Percentiles rank a stretch among this genome's conserved stretches.
Conservation (phyloP, 1,140 invertebrate species). For the Drosophila sechellia region DNA sequence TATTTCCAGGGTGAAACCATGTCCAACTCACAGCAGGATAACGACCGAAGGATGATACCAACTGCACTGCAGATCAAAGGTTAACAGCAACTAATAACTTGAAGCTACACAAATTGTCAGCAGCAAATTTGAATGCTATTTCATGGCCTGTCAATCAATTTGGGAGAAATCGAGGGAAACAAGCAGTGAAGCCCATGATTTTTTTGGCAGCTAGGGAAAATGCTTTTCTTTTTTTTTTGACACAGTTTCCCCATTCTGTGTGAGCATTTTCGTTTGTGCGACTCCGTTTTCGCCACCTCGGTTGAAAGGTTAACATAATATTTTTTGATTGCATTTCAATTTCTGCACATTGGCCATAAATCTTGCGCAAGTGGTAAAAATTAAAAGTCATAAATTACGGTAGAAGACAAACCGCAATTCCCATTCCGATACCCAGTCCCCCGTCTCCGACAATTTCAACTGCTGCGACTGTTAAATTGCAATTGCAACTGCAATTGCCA, state of each 20-base stretch:
- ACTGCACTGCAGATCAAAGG: constrained; percentile 5
- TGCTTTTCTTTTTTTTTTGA: constrained; percentile 16
- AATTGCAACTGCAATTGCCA: constrained; percentile 9
- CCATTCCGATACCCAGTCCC: constrained; percentile 15
- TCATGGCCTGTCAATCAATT: constrained; percentile 73
- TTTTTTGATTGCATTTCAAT: constrained; percentile 81
- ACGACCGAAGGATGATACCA: neutral
- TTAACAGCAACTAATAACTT: constrained; percentile 33
- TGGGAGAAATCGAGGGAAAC: constrained; percentile 13
- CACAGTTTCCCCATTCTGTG: constrained; percentile 15
- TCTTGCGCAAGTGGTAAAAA: constrained; percentile 69
- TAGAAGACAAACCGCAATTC: constrained; percentile 47
- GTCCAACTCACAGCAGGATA: constrained; percentile 20
- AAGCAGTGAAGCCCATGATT: constrained; percentile 42
- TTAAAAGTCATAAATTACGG: constrained; percentile 78
- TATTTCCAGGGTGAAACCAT: constrained; percentile 2
- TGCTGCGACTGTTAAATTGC: constrained; percentile 12
- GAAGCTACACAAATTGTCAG: constrained; percentile 21
- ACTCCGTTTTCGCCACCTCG: neutral
- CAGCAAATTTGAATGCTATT: constrained; percentile 55
- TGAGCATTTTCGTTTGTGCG: constrained; percentile 20
- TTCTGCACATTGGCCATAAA: constrained; percentile 70
- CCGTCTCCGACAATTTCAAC: constrained; percentile 13
- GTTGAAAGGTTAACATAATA: constrained; percentile 80
- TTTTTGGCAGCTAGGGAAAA: constrained; percentile 41